Conservation (phyloP, 2,113 vertebrate genomes). For the Halcyon senegalensis region DNA sequence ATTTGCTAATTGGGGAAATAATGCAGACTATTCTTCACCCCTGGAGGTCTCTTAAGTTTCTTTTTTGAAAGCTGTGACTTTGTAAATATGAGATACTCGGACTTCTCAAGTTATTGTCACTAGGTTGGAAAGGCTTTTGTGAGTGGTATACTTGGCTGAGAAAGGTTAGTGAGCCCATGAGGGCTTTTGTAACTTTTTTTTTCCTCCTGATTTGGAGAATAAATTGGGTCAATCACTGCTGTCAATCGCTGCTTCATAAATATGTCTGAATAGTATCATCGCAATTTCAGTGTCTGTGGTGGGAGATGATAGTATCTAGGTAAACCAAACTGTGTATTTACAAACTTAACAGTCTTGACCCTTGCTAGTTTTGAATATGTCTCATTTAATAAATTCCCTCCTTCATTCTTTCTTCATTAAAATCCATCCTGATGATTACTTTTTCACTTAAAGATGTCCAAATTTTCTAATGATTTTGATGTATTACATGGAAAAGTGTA, state of each 20-base stretch:
- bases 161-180: not conserved
- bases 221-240: not conserved
- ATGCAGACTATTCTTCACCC: constrained; percentile 7
- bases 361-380: not conserved
- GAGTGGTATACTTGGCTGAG: not conserved
- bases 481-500: not conserved
- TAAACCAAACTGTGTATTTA: not conserved
- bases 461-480: not conserved
- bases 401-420: not conserved
- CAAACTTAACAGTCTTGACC: not conserved
- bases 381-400: not conserved
- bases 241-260: not conserved
- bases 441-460: not conserved
- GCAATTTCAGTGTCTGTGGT: not conserved
- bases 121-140: not conserved
- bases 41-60: not conserved
- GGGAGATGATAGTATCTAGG: not conserved
- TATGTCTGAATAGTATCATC: not conserved
- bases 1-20: constrained; percentile 37
- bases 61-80: constrained; percentile 33
- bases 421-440: not conserved
- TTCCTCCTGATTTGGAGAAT: not conserved
- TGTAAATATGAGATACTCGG: constrained; percentile 2
- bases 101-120: constrained; percentile 5
- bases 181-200: not conserved